Percentiles rank a stretch among this genome's conserved stretches.
Conservation (phyloP, 2,888 invertebrate genomes). For the Drosophila rellima region DNA sequence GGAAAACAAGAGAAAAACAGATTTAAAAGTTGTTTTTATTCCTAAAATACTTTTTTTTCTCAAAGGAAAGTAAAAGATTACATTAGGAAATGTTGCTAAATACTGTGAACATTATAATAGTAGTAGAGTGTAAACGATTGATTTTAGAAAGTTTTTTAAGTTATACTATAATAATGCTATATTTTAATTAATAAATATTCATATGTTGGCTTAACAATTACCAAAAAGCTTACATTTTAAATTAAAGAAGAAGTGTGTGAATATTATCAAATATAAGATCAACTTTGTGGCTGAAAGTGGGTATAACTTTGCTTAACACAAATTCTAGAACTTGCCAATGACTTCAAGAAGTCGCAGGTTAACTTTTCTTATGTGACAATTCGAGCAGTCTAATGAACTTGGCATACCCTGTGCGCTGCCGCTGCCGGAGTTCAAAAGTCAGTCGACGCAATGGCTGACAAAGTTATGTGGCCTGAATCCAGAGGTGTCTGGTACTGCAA, state of each 20-base stretch:
- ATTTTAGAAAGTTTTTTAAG: too few species aligned
- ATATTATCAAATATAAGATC: neutral
- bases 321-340: neutral
- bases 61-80: too few species aligned
- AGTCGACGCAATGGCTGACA: slow-evolving; percentile 69
- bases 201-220: neutral
- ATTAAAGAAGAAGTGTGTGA: neutral
- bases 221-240: neutral
- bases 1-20: too few species aligned
- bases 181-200: too few species aligned
- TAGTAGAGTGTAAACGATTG: too few species aligned
- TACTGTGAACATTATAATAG: too few species aligned
- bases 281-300: neutral
- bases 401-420: slow-evolving; percentile 17
- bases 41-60: too few species aligned
- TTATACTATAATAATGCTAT: too few species aligned
- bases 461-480: slow-evolving; percentile 52
- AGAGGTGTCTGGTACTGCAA: slow-evolving; percentile 10
- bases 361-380: neutral
- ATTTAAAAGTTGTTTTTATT: too few species aligned
- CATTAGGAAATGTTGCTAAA: too few species aligned
- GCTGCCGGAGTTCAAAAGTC: slow-evolving; percentile 69
- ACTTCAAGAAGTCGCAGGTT: neutral
- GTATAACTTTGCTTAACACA: neutral
- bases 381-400: slow-evolving; percentile 7